A percentile compares a stretch with the other conserved stretches of the same genome.
Conservation (phyloP, 30 jellyfish, hydroid and myxozoan genomes). For the Phacellophora camtschatica region DNA sequence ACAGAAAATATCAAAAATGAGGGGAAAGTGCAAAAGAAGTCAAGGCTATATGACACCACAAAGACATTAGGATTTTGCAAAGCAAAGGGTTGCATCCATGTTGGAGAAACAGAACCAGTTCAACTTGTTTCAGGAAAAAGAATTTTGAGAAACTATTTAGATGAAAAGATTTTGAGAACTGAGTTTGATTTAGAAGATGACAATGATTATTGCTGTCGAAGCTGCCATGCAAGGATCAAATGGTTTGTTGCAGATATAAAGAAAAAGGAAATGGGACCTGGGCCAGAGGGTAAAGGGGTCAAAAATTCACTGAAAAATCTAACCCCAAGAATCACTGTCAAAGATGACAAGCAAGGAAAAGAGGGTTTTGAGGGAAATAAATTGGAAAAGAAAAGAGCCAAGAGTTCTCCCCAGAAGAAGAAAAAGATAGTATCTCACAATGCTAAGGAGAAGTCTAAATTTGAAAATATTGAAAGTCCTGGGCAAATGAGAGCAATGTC, state of each 20-base stretch:
- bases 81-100: constrained; percentile 49
- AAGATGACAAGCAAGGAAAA: neutral
- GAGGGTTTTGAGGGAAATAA: neutral
- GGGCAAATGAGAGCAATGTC: neutral
- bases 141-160: constrained; percentile 28
- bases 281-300: constrained; percentile 44
- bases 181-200: constrained; percentile 56
- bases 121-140: constrained; percentile 56
- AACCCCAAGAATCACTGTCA: neutral
- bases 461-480: neutral
- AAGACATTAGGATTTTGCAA: constrained; percentile 35
- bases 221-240: constrained; percentile 65
- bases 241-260: constrained; percentile 55
- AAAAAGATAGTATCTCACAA: neutral
- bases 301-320: constrained; percentile 39
- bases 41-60: neutral
- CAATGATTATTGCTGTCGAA: constrained; percentile 57
- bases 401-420: too few species aligned
- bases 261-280: constrained; percentile 14
- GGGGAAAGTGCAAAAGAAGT: neutral
- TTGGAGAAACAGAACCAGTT: constrained; percentile 38
- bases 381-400: neutral
- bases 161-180: constrained; percentile 45
- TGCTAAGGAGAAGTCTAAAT: too few species aligned
- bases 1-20: neutral